These are phyloP conservation scores for Drosophila pachea DNA, from an alignment of 1,140 invertebrate species.

Conservation along the genomic window DNA sequence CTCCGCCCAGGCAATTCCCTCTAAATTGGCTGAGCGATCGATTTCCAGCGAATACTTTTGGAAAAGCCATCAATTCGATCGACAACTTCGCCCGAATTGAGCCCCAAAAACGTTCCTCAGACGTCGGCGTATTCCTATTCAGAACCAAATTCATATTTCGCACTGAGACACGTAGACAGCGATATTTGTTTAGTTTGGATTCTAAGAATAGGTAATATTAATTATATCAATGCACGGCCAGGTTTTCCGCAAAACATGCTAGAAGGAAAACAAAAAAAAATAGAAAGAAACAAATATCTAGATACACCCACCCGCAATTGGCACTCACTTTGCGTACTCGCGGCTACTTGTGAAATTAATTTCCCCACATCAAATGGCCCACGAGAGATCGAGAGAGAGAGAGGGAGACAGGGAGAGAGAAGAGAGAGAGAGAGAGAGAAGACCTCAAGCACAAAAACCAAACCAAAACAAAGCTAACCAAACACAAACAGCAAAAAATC, in stretches of 20 bases:
- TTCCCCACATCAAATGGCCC: conserved; percentile 26
- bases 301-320: conserved; percentile 18
- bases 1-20: neutral
- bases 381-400: no score
- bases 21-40: conserved; percentile 42
- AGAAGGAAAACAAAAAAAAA: neutral
- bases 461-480: conserved; percentile 17
- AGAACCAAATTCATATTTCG: conserved; percentile 14
- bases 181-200: conserved; percentile 31
- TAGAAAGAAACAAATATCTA: neutral
- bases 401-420: neutral
- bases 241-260: conserved; percentile 38
- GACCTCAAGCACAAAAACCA: no score
- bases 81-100: conserved; percentile 34
- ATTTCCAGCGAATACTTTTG: conserved; percentile 52
- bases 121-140: no score
- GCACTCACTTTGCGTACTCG: conserved; percentile 21
- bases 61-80: conserved; percentile 54
- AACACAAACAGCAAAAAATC: conserved; percentile 46
- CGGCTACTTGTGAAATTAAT: conserved; percentile 42
- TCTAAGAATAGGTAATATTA: conserved; percentile 46
- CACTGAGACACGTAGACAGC: conserved; percentile 6
- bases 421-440: no score
- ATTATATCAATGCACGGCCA: conserved; percentile 43
- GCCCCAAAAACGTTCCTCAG: neutral